Conservation (phyloP, 2,797 vertebrate genomes). For the Coendou prehensilis region DNA sequence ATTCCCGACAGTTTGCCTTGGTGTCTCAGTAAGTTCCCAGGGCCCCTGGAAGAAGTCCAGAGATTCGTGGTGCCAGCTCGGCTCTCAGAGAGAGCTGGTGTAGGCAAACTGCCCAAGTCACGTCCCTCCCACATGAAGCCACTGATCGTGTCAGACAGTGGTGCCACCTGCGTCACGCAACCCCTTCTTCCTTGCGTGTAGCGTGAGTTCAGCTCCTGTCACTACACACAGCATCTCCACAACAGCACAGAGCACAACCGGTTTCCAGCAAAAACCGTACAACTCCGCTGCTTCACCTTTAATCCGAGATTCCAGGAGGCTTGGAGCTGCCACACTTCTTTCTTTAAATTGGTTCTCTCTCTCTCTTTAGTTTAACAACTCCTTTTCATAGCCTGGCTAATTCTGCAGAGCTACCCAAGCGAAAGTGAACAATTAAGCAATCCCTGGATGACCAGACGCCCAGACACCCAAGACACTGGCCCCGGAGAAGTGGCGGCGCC, state of each 20-base stretch:
- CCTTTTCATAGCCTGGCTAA: background rate
- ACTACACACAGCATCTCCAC: background rate
- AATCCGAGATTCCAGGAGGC: background rate
- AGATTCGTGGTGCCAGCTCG: rapidly evolving
- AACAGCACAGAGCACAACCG: background rate
- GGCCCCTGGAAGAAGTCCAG: background rate
- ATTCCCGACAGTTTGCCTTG: rapidly evolving
- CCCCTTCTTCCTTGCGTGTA: no score
- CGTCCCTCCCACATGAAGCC: background rate
- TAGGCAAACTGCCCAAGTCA: background rate
- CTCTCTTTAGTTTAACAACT: background rate
- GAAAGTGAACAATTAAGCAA: background rate
- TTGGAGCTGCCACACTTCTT: background rate
- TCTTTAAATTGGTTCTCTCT: background rate
- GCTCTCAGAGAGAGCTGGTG: background rate
- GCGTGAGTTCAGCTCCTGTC: background rate
- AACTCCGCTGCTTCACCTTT: background rate
- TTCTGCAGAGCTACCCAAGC: background rate
- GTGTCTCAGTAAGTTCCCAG: background rate
- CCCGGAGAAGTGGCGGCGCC: rapidly evolving
- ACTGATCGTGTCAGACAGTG: rapidly evolving
- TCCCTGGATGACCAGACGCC: rapidly evolving
- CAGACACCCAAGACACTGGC: background rate
- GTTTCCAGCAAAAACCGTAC: background rate
- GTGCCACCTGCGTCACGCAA: background rate